A percentile compares a stretch with the other conserved stretches of the same genome.
phyloP scores from a whole-genome alignment of 2,113 vertebrate species.

The Aphyosemion australe region DNA sequence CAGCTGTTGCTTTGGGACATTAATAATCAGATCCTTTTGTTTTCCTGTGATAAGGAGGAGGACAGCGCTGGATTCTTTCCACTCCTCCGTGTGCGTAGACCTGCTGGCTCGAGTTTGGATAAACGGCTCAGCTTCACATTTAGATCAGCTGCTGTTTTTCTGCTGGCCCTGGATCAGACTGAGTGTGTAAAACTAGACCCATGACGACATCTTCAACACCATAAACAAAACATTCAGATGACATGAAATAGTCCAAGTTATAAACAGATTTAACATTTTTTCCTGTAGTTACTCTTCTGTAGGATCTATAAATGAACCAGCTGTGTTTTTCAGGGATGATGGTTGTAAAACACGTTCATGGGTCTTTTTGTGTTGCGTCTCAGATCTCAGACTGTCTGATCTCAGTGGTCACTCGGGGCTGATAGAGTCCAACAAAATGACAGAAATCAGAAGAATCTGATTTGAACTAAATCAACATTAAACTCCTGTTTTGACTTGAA shows the following conservation, averaged over 20 bases:
- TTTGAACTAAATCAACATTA: no score
- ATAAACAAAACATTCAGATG: not conserved
- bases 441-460: no score
- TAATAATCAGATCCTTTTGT: constrained; percentile 37
- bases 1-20: constrained; percentile 30
- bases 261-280: no score
- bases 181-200: constrained; percentile 2
- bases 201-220: constrained; percentile 7
- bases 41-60: constrained; percentile 34
- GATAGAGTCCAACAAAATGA: no score
- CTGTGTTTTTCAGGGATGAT: no score
- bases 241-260: not conserved
- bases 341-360: no score
- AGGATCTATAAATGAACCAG: no score
- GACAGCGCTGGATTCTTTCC: constrained; percentile 44
- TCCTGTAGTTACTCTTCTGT: no score
- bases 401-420: no score
- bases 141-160: constrained; percentile 16
- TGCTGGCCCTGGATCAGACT: not conserved
- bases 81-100: not conserved
- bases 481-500: no score
- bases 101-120: not conserved
- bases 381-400: no score
- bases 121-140: constrained; percentile 25
- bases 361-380: no score